Evolutionary conservation across 2,113 vertebrate species (phyloP).

Genomic region (Eurystomus gularis): DNA sequence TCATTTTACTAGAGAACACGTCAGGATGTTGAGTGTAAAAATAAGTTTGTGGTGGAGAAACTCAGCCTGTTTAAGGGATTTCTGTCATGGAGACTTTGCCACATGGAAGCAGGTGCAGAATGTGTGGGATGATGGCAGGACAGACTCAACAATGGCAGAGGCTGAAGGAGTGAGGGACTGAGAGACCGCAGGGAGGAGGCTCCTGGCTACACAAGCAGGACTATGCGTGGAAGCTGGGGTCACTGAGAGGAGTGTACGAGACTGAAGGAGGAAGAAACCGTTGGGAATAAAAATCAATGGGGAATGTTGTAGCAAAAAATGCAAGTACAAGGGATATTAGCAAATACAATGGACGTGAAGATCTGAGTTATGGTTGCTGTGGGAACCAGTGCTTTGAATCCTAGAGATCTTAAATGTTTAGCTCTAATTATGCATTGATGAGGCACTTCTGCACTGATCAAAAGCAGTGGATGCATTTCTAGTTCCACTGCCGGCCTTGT

Average conservation of each 20-base stretch:
- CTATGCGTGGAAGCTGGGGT: not conserved
- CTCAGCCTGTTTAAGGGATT: not conserved
- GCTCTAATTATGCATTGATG: not conserved
- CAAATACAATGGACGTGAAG: not conserved
- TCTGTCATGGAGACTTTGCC: not conserved
- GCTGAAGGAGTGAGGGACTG: not conserved
- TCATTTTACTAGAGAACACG: not conserved
- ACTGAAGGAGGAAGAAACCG: not conserved
- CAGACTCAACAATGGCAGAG: fast-evolving
- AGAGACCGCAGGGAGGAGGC: not conserved
- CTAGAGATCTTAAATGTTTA: not conserved
- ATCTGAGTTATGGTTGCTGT: constrained; percentile 21
- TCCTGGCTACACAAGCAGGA: not conserved
- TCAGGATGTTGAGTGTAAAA: not conserved
- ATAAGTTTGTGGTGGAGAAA: not conserved
- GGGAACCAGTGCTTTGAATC: not conserved
- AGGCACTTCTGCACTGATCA: not conserved
- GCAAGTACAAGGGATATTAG: not conserved
- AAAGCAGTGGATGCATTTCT: not conserved
- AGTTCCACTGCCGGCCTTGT: not conserved
- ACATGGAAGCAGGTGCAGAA: not conserved
- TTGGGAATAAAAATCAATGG: not conserved
- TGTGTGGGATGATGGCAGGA: not conserved
- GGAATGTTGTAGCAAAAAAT: not conserved
- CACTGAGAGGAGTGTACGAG: not conserved